Evolutionary conservation across 2,113 vertebrate species (phyloP).

Genomic region (Zosterops lateralis): DNA sequence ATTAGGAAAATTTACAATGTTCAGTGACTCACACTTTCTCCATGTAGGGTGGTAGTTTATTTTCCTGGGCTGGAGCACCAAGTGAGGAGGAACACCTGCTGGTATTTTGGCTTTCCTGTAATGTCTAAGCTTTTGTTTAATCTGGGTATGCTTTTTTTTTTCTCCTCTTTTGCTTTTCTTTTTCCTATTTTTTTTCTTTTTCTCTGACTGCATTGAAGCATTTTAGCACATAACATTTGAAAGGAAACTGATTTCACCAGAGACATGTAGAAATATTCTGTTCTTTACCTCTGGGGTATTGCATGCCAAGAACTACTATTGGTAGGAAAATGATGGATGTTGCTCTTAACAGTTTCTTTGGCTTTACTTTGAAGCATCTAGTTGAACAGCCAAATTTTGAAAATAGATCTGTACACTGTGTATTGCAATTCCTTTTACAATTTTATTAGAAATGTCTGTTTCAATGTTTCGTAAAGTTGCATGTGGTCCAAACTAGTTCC

Average conservation of each 20-base stretch:
- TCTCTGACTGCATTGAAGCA: neutral
- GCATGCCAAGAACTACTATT: neutral
- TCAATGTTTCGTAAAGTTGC: neutral
- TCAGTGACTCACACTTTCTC: slow-evolving; percentile 45
- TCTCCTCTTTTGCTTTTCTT: neutral
- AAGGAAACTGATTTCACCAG: neutral
- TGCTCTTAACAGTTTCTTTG: neutral
- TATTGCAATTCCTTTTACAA: neutral
- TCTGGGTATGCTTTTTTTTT: neutral
- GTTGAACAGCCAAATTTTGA: neutral
- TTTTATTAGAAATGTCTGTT: neutral
- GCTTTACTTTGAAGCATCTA: neutral
- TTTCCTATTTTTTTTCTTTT: neutral
- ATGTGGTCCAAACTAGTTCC: neutral
- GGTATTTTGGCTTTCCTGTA: slow-evolving; percentile 37
- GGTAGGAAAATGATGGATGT: neutral
- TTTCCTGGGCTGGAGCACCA: slow-evolving; percentile 41
- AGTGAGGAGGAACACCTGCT: slow-evolving; percentile 26
- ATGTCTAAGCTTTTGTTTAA: slow-evolving; percentile 35
- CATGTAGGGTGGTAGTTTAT: slow-evolving; percentile 46
- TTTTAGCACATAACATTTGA: neutral
- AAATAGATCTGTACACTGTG: neutral
- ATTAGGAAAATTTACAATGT: slow-evolving; percentile 52
- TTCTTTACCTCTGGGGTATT: neutral
- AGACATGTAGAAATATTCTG: neutral